Evolutionary conservation across 2,113 vertebrate genomes (phyloP).

Genomic region (Festucalex cinctus): DNA sequence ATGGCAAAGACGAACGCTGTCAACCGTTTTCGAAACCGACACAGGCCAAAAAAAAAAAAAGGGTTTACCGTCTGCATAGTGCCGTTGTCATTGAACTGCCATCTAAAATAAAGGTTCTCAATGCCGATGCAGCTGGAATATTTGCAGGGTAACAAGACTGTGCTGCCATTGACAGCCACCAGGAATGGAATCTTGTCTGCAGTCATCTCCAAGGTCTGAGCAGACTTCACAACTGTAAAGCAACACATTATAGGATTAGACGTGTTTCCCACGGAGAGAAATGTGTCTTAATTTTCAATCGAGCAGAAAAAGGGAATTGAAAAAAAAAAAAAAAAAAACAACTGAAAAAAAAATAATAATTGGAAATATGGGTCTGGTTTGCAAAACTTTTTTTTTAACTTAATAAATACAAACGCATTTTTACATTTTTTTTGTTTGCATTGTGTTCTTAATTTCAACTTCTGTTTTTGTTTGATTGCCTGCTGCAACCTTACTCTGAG

Average conservation of each 20-base stretch:
- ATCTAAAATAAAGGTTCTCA: constrained; percentile 80
- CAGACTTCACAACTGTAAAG: constrained; percentile 57
- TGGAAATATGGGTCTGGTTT: too few relatives aligned
- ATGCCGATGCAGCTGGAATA: constrained; percentile 90
- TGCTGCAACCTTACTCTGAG: too few relatives aligned
- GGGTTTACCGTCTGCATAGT: constrained; percentile 63
- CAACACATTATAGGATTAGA: neutral
- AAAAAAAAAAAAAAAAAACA: too few relatives aligned
- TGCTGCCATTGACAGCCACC: constrained; percentile 83
- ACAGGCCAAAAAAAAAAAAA: neutral
- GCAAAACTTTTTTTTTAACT: too few relatives aligned
- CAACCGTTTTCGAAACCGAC: constrained; percentile 2
- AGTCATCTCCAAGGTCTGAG: constrained; percentile 80
- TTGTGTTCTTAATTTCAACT: too few relatives aligned
- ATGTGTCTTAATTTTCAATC: too few relatives aligned
- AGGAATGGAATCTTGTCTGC: constrained; percentile 84
- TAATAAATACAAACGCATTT: too few relatives aligned
- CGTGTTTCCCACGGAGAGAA: too few relatives aligned
- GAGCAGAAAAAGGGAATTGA: too few relatives aligned
- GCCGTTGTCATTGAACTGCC: constrained; percentile 76
- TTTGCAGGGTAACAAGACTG: constrained; percentile 82
- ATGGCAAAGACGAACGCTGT: constrained; percentile 16
- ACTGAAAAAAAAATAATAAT: too few relatives aligned
- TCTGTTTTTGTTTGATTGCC: too few relatives aligned
- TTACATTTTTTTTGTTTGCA: too few relatives aligned